Conservation (phyloP, 2,113 vertebrate species). For the Proterorhinus semilunaris region DNA sequence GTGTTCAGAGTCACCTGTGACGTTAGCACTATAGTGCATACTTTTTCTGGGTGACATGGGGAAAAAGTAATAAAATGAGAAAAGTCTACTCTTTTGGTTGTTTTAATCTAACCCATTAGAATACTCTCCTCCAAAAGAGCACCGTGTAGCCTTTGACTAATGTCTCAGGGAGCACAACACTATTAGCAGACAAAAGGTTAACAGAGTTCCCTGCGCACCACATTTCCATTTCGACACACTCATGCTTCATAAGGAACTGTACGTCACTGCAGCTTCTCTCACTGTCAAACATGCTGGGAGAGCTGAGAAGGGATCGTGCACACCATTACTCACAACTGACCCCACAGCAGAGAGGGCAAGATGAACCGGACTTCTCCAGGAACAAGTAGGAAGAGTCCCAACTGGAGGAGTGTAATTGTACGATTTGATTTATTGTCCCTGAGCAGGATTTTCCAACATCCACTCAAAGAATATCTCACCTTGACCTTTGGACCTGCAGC, state of each 20-base stretch:
- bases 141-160: constrained; percentile 12
- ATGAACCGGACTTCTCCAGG: constrained; percentile 29
- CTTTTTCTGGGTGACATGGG: too few relatives aligned
- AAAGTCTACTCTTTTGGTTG: too few relatives aligned
- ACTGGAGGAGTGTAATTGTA: constrained; percentile 23
- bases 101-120: too few relatives aligned
- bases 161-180: constrained; percentile 13
- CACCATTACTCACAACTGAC: constrained; percentile 65
- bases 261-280: constrained; percentile 13
- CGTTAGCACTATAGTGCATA: too few relatives aligned
- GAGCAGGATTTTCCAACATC: constrained; percentile 19
- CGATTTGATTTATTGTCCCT: constrained; percentile 34
- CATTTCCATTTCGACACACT: constrained; percentile 46
- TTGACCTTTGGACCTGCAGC: constrained; percentile 30
- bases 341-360: constrained; percentile 42
- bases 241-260: constrained; percentile 11
- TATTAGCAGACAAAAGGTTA: constrained; percentile 57
- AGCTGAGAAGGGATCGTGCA: constrained; percentile 38
- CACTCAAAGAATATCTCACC: constrained; percentile 21
- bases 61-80: too few relatives aligned
- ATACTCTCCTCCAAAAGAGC: too few relatives aligned
- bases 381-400: constrained; percentile 10
- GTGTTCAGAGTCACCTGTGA: too few relatives aligned
- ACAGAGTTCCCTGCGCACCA: constrained; percentile 47
- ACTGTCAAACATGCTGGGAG: constrained; percentile 42